Base-by-base conservation (phyloP, 1,140 invertebrate genomes). In the Drosophila eugracilis region DNA sequence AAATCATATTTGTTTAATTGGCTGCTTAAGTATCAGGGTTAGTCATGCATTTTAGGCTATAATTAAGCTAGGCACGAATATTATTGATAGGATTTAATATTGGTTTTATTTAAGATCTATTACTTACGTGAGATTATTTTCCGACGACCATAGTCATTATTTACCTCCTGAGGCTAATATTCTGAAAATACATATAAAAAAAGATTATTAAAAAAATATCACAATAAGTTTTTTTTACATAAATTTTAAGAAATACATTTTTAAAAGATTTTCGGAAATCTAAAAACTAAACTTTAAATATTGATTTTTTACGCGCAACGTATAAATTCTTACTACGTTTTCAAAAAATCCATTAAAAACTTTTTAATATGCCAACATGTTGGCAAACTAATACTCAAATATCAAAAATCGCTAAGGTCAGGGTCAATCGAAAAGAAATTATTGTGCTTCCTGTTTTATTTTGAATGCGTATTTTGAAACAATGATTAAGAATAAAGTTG, bases 61-160 rank as follows among this genome's bases (percentile, higher is more conserved):
- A 30, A 28, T 67, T 52, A 66, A 42, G 63, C 57, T 62, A 39
- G 58, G 60, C 47, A 66, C 37, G n/a, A 41, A 67, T 26, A 50
- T 32, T 66, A 50, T 65, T 39, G 45, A 24, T 50, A 22, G 19
- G n/a, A 26, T 34, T 66, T 53, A 9, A 53, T 42, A 34, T 4
- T 15, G 17, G 12, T 2, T 12, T 41, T 1, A 6, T 7, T 14
- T 26, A 12, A 28, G 3, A 15, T 21, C 4, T 15, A 15, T 34
- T 30, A 67, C 63, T 67, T 42, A 67, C 63, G 14, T 66, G 10
- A 66, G 36, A 66, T 42, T 22, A 7, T 42, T 41, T 67, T 52
- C 26, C 60, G 60, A 67, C 63, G 62, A 42, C 36, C 45, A 66
- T n/a, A 42, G 60, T 66, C 63, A 67, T 67, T 53, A 52, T 67